Evolutionary conservation across 2,888 invertebrate species (phyloP).

Genomic region (Ochropleura plecta): DNA sequence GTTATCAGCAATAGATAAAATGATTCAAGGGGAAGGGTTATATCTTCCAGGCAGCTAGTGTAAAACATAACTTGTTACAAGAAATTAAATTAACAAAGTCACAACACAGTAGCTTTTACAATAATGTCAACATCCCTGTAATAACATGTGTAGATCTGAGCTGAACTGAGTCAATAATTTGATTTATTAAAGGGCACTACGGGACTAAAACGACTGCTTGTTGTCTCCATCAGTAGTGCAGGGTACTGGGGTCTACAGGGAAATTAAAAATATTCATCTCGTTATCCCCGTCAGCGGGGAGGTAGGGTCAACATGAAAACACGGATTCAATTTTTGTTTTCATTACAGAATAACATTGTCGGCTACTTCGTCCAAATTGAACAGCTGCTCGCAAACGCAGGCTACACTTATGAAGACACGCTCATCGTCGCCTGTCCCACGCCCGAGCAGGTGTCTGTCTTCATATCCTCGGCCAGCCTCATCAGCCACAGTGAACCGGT

Average conservation of each 20-base stretch:
- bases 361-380: slow-evolving; percentile 96
- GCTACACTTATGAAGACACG: slow-evolving; percentile 95
- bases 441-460: slow-evolving; percentile 97
- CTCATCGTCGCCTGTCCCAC: slow-evolving; percentile 97
- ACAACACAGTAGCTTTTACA: not conserved
- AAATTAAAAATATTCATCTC: not conserved
- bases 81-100: not conserved
- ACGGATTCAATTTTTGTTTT: not conserved
- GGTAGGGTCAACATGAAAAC: not conserved
- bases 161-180: too few species aligned
- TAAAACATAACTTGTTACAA: not conserved
- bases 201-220: too few species aligned
- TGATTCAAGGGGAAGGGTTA: too few species aligned
- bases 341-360: slow-evolving; percentile 95
- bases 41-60: not conserved
- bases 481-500: slow-evolving; percentile 88
- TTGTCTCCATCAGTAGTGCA: too few species aligned
- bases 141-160: not conserved
- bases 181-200: too few species aligned
- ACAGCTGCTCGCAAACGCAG: slow-evolving; percentile 93
- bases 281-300: not conserved
- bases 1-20: too few species aligned
- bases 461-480: slow-evolving; percentile 95
- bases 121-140: not conserved
- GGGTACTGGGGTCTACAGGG: not conserved